These are phyloP conservation scores for Coregonus ussuriensis DNA, from an alignment of 2,797 vertebrate species.

Conservation along the genomic window DNA sequence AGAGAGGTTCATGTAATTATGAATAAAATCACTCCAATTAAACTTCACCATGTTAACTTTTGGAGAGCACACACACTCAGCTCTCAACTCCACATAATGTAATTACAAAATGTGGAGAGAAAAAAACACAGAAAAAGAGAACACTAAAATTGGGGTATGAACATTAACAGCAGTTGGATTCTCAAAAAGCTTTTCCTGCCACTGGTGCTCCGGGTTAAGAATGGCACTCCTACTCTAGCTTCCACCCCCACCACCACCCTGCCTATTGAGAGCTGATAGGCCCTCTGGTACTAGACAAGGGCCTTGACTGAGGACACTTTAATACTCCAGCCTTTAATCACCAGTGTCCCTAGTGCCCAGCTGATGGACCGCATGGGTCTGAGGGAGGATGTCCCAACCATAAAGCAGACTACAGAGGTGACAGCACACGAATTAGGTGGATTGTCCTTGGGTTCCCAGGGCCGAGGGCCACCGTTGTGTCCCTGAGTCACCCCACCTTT, in stretches of 20 bases:
- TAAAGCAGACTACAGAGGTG: conserved; percentile 82
- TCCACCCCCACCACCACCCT: conserved; percentile 46
- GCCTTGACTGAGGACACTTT: conserved; percentile 76
- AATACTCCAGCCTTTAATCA: conserved; percentile 78
- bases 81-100: conserved; percentile 67
- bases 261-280: conserved; percentile 68
- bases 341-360: conserved; percentile 66
- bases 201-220: conserved; percentile 77
- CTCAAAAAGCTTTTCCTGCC: conserved; percentile 72
- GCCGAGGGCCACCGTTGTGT: conserved; percentile 71
- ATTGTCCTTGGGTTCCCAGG: conserved; percentile 76
- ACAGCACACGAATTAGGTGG: conserved; percentile 78
- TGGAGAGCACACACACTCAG: conserved; percentile 73
- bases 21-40: conserved; percentile 84
- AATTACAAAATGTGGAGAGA: conserved; percentile 61
- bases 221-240: conserved; percentile 70
- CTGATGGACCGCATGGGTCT: conserved; percentile 77
- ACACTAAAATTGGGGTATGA: conserved; percentile 70
- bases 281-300: conserved; percentile 74
- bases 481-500: conserved; percentile 69
- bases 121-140: conserved; percentile 68
- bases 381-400: conserved; percentile 75
- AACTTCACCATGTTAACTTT: conserved; percentile 80
- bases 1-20: conserved; percentile 81
- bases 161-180: conserved; percentile 72